These are phyloP conservation scores for Micrasema minimum DNA, from an alignment of 1,140 invertebrate species.

Conservation along the genomic window DNA sequence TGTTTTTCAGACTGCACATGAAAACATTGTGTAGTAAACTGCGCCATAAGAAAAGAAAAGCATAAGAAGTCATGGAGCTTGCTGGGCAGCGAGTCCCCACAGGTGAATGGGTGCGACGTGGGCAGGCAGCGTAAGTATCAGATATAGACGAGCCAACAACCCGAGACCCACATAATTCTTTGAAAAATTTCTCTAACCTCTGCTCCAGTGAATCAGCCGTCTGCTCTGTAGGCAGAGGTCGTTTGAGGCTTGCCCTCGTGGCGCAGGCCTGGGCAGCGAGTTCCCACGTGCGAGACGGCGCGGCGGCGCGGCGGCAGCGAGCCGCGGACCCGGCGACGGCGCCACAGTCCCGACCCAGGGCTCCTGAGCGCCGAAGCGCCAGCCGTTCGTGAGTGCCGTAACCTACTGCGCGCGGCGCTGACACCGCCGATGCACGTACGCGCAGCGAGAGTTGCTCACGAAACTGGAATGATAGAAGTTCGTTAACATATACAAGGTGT, in stretches of 20 bases:
- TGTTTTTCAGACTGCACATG: too few species aligned
- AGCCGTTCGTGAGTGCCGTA: conserved; percentile 87
- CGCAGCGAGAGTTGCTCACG: conserved; percentile 74
- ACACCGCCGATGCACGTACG: conserved; percentile 87
- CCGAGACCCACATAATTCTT: too few species aligned
- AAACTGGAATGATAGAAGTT: conserved; percentile 59
- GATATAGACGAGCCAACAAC: too few species aligned
- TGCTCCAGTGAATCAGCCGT: conserved; percentile 87
- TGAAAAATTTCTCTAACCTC: too few species aligned
- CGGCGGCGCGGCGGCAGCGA: conserved; percentile 56
- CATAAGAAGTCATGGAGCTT: too few species aligned
- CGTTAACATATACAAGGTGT: too few species aligned
- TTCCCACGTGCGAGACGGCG: conserved; percentile 83
- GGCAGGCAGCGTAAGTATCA: too few species aligned
- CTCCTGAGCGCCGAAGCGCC: conserved; percentile 81
- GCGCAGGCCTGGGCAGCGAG: conserved; percentile 81
- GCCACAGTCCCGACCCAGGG: conserved; percentile 9
- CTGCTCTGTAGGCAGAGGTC: conserved; percentile 86
- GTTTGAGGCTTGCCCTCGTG: conserved; percentile 81
- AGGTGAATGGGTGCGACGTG: too few species aligned
- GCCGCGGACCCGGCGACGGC: conserved; percentile 18
- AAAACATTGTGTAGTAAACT: too few species aligned
- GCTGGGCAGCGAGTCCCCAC: too few species aligned
- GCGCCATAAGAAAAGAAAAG: too few species aligned
- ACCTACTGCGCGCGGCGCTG: conserved; percentile 86